phyloP scores from a whole-genome alignment of 2,888 invertebrate species.

The Abrostola tripartita region DNA sequence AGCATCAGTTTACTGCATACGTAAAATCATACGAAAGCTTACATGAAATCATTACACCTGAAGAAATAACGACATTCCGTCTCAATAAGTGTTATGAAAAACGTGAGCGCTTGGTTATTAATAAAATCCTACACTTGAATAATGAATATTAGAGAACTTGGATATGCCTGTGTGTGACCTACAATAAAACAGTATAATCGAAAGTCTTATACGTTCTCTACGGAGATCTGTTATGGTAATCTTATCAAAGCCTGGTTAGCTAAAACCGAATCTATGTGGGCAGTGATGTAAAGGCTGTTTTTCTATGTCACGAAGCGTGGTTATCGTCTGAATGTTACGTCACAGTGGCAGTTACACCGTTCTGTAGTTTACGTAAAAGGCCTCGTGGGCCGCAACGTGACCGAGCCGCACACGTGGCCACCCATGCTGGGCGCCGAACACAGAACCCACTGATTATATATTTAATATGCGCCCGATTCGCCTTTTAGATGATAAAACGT shows the following conservation, averaged over 20 bases:
- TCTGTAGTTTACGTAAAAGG: conserved; percentile 47
- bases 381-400: conserved; percentile 55
- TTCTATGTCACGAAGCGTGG: conserved; percentile 9
- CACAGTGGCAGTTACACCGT: conserved; percentile 36
- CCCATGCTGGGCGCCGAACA: conserved; percentile 38
- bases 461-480: conserved; percentile 21
- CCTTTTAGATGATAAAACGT: conserved; percentile 14
- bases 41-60: no score
- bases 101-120: no score
- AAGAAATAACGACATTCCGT: no score
- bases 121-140: no score
- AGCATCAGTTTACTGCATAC: no score
- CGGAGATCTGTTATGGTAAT: conserved; percentile 11
- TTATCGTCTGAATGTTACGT: conserved; percentile 45
- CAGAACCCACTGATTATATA: conserved; percentile 23
- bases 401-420: conserved; percentile 30
- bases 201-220: not conserved
- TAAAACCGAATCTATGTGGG: conserved; percentile 14
- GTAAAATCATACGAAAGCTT: no score
- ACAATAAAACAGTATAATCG: not conserved
- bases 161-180: no score
- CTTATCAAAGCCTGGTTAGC: conserved; percentile 14
- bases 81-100: no score
- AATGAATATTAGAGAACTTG: no score
- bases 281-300: conserved; percentile 23